Evolutionary conservation across 2,797 vertebrate species (phyloP), one percentile per base, ranked within the genome.

Genomic region (Orientallactaga sibirica): DNA sequence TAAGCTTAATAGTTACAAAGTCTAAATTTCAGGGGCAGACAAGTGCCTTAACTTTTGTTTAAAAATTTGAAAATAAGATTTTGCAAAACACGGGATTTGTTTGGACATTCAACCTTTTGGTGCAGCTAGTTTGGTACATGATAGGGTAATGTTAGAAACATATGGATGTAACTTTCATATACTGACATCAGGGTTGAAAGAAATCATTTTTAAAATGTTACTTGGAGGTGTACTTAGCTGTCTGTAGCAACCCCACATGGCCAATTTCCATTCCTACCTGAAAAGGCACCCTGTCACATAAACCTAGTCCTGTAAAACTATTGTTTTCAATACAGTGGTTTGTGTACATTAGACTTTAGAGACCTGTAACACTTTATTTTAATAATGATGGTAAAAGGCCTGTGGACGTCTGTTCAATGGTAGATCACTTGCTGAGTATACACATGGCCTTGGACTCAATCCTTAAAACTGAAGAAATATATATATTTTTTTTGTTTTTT

Each of bases 91-190:
- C 58, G 91, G 19, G 70, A 84, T 88, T 90, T 90, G 71, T 74
- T 92, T 95, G 73, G 25, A 22, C 27, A 25, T 43, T 3, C 58
- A 74, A 68, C 7, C 22, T 80, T 76, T 88, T 80, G 41, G 71
- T 33, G 80, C 73, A 94, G 58, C 78, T 25, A 55, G 29, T 82
- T 71, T 94, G 84, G 88, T 86, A 61, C 87, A 18, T 37, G 66
- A 9, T 74, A 76, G 94, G 68, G 92, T 92, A 91, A 20, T 88
- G 90, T 88, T 58, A 77, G 76, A 91, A 94, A 74, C 76, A 90
- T 18, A n/a, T 70, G 29, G 66, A 94, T 83, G 89, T 92, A 74
- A 80, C 95, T 93, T 93, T 81, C 27, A 37, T 82, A 62, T 27
- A 19, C 16, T 78, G 64, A 16, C 16, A 86, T 80, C 25, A 71